phyloP scores from a whole-genome alignment of 2,113 vertebrate genomes.

The Pristiophorus japonicus region DNA sequence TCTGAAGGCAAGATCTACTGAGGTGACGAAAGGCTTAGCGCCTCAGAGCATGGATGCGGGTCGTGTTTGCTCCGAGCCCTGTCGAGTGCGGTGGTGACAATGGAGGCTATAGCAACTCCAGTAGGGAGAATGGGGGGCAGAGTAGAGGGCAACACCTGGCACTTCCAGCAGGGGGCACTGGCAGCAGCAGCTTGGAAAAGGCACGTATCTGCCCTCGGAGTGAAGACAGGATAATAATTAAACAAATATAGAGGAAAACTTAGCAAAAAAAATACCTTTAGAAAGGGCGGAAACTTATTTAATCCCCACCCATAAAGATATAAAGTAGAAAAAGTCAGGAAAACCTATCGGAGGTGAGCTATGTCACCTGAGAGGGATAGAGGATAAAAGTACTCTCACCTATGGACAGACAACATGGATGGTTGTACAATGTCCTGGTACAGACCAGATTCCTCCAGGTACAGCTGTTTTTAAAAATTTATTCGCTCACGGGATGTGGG shows the following conservation, averaged over 20 bases:
- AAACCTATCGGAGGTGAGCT: neutral
- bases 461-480: neutral
- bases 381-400: neutral
- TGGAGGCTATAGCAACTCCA: neutral
- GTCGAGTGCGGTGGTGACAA: neutral
- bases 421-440: neutral
- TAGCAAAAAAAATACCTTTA: neutral
- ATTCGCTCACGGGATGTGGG: no score
- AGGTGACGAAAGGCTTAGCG: neutral
- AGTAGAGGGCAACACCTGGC: neutral
- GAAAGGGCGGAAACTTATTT: neutral
- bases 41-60: neutral
- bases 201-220: neutral
- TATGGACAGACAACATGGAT: neutral
- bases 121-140: neutral
- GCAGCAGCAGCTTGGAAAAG: neutral
- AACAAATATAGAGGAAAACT: neutral
- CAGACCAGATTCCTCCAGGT: neutral
- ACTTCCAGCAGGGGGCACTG: neutral
- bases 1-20: neutral
- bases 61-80: neutral
- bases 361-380: neutral
- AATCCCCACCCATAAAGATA: neutral
- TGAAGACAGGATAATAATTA: neutral
- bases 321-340: neutral